Evolutionary conservation across 2,113 vertebrate species (phyloP).

Genomic region (Athene cunicularia): DNA sequence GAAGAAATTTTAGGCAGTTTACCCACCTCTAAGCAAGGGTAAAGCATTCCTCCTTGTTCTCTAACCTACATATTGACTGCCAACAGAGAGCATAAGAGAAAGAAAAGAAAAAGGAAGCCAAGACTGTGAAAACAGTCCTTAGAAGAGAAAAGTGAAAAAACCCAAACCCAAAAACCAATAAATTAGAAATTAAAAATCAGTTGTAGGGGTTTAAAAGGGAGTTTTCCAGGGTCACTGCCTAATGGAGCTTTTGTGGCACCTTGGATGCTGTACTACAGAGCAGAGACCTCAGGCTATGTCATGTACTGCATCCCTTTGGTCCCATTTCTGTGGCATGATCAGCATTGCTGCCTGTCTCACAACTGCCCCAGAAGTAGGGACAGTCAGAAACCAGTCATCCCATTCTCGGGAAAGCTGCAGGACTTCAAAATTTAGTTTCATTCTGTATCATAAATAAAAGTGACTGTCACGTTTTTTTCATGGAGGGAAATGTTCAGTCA

Average conservation of each 20-base stretch:
- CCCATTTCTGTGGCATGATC: not conserved
- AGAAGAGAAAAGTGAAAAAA: not conserved
- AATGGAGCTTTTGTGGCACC: not conserved
- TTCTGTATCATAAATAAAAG: not conserved
- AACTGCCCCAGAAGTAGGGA: not conserved
- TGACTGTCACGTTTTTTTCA: not conserved
- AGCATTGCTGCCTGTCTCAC: not conserved
- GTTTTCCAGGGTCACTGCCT: not conserved
- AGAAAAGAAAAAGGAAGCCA: not conserved
- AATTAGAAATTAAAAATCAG: not conserved
- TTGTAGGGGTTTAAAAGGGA: not conserved
- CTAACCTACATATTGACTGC: not conserved
- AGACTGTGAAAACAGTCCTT: not conserved
- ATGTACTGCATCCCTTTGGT: fast-evolving
- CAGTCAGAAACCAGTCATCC: not conserved
- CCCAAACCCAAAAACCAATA: not conserved
- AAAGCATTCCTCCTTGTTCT: not conserved
- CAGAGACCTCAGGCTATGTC: not conserved
- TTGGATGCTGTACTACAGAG: not conserved
- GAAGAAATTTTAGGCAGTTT: conserved; percentile 8
- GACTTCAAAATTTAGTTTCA: not conserved
- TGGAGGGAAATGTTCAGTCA: not conserved
- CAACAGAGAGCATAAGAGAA: not conserved
- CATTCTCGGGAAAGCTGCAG: not conserved
- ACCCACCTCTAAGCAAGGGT: not conserved